Evolutionary conservation across 2,113 vertebrate genomes (phyloP).

Genomic region (Pungitius pungitius): DNA sequence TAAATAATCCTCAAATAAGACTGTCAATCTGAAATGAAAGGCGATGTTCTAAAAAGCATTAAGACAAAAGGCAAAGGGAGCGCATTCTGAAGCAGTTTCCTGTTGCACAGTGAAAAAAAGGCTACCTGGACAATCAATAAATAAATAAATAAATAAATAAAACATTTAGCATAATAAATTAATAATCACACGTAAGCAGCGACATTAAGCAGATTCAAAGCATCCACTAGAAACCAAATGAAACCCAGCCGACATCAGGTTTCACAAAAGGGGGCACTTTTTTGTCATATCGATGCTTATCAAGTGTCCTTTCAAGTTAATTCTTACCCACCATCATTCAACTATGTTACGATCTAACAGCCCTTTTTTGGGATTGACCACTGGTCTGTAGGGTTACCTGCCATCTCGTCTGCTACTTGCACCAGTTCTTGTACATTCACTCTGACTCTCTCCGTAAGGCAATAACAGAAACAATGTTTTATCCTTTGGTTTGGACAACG

Average conservation of each 20-base stretch:
- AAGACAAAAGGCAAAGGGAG: slow-evolving; percentile 35
- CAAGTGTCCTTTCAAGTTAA: slow-evolving; percentile 24
- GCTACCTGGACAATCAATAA: slow-evolving; percentile 24
- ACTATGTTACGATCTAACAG: slow-evolving; percentile 16
- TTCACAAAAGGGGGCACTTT: slow-evolving; percentile 32
- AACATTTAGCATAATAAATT: slow-evolving; percentile 33
- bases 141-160: slow-evolving; percentile 10
- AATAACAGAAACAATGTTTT: slow-evolving; percentile 82
- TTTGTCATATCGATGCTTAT: slow-evolving; percentile 31
- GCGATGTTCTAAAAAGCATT: slow-evolving; percentile 14
- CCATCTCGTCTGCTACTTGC: slow-evolving; percentile 75
- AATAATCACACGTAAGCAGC: slow-evolving; percentile 41
- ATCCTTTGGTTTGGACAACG: slow-evolving; percentile 89
- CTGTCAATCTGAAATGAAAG: slow-evolving; percentile 44
- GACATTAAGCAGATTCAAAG: slow-evolving; percentile 14
- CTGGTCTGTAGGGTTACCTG: slow-evolving; percentile 67
- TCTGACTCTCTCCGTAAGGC: slow-evolving; percentile 91
- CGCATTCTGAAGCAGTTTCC: slow-evolving; percentile 25
- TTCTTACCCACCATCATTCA: slow-evolving; percentile 22
- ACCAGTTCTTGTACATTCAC: slow-evolving; percentile 93
- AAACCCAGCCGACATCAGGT: slow-evolving; percentile 7
- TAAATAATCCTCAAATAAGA: slow-evolving; percentile 50
- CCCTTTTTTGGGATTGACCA: slow-evolving; percentile 22
- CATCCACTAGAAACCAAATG: slow-evolving; percentile 6
- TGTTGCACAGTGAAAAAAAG: slow-evolving; percentile 36